These are phyloP conservation scores for Amiota communis DNA, from an alignment of 2,888 invertebrate genomes.

Conservation along the genomic window DNA sequence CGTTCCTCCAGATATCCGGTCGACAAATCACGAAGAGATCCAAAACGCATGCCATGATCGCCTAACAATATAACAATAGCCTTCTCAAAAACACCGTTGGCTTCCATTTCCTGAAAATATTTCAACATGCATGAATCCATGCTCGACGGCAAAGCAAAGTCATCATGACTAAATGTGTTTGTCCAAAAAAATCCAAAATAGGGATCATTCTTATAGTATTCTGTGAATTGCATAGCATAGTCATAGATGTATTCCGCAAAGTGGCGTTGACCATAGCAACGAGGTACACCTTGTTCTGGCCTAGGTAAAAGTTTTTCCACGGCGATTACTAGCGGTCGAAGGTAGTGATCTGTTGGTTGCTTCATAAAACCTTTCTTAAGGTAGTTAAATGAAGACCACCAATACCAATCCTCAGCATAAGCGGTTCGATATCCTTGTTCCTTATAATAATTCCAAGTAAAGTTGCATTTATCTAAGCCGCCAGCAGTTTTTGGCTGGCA, in stretches of 20 bases:
- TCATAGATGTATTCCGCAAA: slow-evolving; percentile 81
- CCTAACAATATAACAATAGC: slow-evolving; percentile 83
- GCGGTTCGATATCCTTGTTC: slow-evolving; percentile 82
- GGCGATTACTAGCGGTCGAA: slow-evolving; percentile 81
- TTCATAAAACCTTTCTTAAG: slow-evolving; percentile 79
- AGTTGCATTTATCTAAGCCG: slow-evolving; percentile 80
- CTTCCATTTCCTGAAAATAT: slow-evolving; percentile 77
- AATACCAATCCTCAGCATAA: slow-evolving; percentile 83
- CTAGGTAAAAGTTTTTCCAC: slow-evolving; percentile 74
- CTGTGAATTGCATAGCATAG: slow-evolving; percentile 79
- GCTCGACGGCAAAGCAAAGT: slow-evolving; percentile 77
- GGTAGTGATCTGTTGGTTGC: slow-evolving; percentile 87
- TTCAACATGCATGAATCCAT: slow-evolving; percentile 78
- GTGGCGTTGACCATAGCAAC: slow-evolving; percentile 77
- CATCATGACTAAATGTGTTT: slow-evolving; percentile 83
- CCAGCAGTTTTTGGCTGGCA: slow-evolving; percentile 74
- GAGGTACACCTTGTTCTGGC: slow-evolving; percentile 74
- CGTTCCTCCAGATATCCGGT: slow-evolving; percentile 85
- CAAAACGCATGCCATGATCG: slow-evolving; percentile 75
- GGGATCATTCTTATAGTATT: slow-evolving; percentile 75
- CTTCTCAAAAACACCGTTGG: slow-evolving; percentile 77
- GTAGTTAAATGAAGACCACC: slow-evolving; percentile 80
- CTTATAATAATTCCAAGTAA: slow-evolving; percentile 85
- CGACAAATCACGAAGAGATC: slow-evolving; percentile 74
- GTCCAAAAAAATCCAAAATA: slow-evolving; percentile 86